Evolutionary conservation across 2,888 invertebrate species (phyloP).

Genomic region (Patella depressa): DNA sequence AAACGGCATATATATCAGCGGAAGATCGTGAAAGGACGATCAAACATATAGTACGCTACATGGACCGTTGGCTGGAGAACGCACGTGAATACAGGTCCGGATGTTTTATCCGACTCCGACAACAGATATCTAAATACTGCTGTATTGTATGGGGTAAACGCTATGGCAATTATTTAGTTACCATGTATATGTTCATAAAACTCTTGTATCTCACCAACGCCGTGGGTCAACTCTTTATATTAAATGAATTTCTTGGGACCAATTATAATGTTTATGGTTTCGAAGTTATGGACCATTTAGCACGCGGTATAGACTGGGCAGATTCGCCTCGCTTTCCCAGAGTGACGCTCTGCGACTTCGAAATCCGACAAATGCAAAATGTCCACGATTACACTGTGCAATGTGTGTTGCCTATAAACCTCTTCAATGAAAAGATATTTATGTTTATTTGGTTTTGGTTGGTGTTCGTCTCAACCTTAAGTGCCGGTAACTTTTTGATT

Average conservation of each 20-base stretch:
- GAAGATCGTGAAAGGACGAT: conserved; percentile 70
- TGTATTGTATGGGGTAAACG: conserved; percentile 70
- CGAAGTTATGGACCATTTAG: conserved; percentile 72
- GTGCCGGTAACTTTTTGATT: conserved; percentile 70
- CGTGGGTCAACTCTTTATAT: conserved; percentile 72
- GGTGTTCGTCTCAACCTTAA: conserved; percentile 71
- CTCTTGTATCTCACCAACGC: conserved; percentile 72
- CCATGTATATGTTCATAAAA: conserved; percentile 72
- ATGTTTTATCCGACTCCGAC: conserved; percentile 67
- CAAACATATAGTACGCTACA: conserved; percentile 72
- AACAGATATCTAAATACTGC: conserved; percentile 69
- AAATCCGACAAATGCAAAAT: conserved; percentile 72
- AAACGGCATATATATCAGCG: conserved; percentile 71
- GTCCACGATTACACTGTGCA: conserved; percentile 72
- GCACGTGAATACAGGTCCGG: conserved; percentile 71
- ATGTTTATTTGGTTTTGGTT: conserved; percentile 75
- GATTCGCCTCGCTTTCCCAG: conserved; percentile 69
- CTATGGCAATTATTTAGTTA: conserved; percentile 73
- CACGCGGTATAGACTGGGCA: conserved; percentile 69
- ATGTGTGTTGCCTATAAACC: conserved; percentile 70
- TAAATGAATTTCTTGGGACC: conserved; percentile 73
- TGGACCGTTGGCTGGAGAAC: conserved; percentile 72
- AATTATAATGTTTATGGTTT: conserved; percentile 72
- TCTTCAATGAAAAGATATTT: conserved; percentile 70
- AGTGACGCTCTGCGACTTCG: conserved; percentile 71